These are phyloP conservation scores for Epizoanthus stellaris DNA, from an alignment of 92 coral and sea anemone species.

Conservation along the genomic window DNA sequence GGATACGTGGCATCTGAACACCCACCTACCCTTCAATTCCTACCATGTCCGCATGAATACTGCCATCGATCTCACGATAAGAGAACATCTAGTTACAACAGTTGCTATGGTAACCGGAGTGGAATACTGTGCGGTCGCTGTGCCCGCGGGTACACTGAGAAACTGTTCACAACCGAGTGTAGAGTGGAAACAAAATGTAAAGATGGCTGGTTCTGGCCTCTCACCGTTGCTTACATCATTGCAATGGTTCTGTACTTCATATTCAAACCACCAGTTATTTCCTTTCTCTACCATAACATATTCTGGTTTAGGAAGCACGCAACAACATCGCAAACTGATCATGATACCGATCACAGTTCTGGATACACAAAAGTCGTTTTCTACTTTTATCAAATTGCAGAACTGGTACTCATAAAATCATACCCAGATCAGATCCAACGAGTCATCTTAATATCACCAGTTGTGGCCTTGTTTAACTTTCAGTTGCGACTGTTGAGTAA, in stretches of 20 bases:
- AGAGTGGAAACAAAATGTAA: constrained; percentile 12
- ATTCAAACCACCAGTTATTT: constrained; percentile 11
- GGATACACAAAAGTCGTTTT: constrained; percentile 45
- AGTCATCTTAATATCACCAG: constrained; percentile 24
- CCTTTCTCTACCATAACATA: not conserved
- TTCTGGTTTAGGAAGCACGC: constrained; percentile 9
- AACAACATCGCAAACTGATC: not conserved
- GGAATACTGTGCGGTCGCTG: constrained; percentile 63
- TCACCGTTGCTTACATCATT: constrained; percentile 17
- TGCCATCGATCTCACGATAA: constrained; percentile 32
- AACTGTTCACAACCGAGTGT: constrained; percentile 45
- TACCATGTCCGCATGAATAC: constrained; percentile 53
- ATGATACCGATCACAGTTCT: constrained; percentile 7
- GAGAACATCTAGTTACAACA: constrained; percentile 8
- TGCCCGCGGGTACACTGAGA: constrained; percentile 44
- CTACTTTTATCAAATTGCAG: constrained; percentile 55
- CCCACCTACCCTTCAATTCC: constrained; percentile 26
- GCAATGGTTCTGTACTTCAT: constrained; percentile 17
- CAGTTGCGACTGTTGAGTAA: constrained; percentile 41
- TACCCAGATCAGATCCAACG: not conserved
- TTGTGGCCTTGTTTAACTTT: constrained; percentile 53
- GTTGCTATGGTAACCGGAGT: constrained; percentile 49
- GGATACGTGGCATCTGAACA: not conserved
- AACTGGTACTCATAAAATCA: constrained; percentile 26
- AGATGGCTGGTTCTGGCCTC: constrained; percentile 48